Conservation (phyloP, 2,888 invertebrate species). For the Epistrophe eligans region DNA sequence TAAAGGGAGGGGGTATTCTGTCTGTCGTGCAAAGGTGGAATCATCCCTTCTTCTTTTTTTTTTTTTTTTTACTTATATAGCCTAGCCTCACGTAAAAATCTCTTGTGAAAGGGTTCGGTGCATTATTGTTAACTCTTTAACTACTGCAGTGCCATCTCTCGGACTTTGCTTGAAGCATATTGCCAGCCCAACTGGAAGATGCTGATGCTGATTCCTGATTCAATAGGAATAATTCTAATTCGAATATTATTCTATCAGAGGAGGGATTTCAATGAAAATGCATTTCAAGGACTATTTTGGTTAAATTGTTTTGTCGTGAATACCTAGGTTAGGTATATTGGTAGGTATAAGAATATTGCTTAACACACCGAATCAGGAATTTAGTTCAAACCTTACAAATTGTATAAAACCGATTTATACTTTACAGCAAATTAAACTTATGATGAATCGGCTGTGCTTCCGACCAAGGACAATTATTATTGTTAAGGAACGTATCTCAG, state of each 20-base stretch:
- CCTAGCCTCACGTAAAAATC: slow-evolving; percentile 43
- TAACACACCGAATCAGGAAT: neutral
- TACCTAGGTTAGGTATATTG: neutral
- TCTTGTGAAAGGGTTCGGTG: slow-evolving; percentile 51
- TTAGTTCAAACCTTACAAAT: neutral
- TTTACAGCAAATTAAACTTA: slow-evolving; percentile 74
- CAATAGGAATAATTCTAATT: slow-evolving; percentile 61
- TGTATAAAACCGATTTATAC: slow-evolving; percentile 35
- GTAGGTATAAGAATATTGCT: neutral
- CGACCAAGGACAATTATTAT: slow-evolving; percentile 65
- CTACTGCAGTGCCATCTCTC: slow-evolving; percentile 59
- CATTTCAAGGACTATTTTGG: slow-evolving; percentile 27
- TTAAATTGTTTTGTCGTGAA: neutral
- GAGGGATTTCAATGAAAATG: neutral
- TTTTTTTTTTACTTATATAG: too few species aligned
- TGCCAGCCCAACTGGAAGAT: slow-evolving; percentile 49
- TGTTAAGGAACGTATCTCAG: slow-evolving; percentile 36
- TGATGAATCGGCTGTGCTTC: slow-evolving; percentile 71
- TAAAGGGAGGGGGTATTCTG: neutral
- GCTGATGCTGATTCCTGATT: slow-evolving; percentile 44
- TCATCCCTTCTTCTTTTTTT: slow-evolving; percentile 31
- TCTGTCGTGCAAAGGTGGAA: neutral
- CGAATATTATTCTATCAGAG: slow-evolving; percentile 54
- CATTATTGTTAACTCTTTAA: slow-evolving; percentile 41
- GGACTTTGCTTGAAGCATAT: slow-evolving; percentile 26